Conservation (phyloP, 2,888 invertebrate genomes). For the Amorpha juglandis region DNA sequence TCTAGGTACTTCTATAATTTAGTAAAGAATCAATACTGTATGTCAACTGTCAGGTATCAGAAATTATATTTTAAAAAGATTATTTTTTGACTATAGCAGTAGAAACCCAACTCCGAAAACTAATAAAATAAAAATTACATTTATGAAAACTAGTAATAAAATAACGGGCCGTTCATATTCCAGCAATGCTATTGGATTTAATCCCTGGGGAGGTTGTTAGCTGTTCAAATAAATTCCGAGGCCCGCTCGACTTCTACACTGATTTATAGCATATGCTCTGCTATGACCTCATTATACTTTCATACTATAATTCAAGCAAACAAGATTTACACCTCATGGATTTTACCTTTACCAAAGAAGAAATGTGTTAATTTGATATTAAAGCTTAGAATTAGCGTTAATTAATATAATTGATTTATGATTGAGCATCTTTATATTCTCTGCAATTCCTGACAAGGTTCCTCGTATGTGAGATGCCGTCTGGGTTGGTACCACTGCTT, state of each 20-base stretch:
- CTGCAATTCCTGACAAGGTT: too few species aligned
- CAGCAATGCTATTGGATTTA: constrained; percentile 39
- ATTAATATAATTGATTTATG: too few species aligned
- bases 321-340: constrained; percentile 11
- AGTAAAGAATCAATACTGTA: too few species aligned
- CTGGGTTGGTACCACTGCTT: too few species aligned
- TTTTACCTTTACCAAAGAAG: not conserved
- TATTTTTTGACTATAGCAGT: too few species aligned
- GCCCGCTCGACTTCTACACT: constrained; percentile 27
- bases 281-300: constrained; percentile 30
- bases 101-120: not conserved
- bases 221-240: constrained; percentile 44
- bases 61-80: too few species aligned
- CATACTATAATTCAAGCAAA: constrained; percentile 25
- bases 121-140: constrained; percentile 20
- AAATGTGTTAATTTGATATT: not conserved
- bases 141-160: constrained; percentile 25
- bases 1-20: too few species aligned
- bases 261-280: constrained; percentile 30
- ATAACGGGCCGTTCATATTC: constrained; percentile 36
- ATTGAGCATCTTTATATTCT: too few species aligned
- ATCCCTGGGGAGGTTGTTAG: constrained; percentile 54
- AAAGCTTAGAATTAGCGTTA: not conserved
- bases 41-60: too few species aligned
- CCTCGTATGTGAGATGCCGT: too few species aligned